Base-by-base conservation (phyloP, 53 echinoderm and acorn worm genomes). In the Echinometra lucunter region DNA sequence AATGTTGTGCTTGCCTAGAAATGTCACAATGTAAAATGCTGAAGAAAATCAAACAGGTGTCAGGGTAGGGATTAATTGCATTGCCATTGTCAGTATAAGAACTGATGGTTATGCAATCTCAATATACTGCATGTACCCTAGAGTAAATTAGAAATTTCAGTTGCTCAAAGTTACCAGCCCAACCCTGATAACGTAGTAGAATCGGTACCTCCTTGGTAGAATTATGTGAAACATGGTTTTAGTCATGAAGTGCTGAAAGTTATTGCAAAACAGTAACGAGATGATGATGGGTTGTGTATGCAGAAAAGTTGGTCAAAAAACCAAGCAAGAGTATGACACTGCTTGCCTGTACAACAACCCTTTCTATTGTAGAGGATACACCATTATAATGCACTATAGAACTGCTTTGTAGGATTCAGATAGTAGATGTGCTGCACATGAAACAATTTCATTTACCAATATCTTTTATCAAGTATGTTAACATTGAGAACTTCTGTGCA, bases 341-440 rank as follows among this genome's bases (percentile, higher is more conserved):
- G 55, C 88, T 55, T 53, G 55, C 88, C 55, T 88, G 56, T 49
- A 88, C 5, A 30, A 53, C n/a, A 30, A 45, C 16, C 30, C 27
- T 88, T 49, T 32, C 0, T 15, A 0, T 28, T 88, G 30, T 88
- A 53, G 17, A 47, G 19, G 55, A 88, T 44, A 47, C 30, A 28
- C 55, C 4, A 49, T 25, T 30, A 88, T 32, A 11, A 5, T 49
- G 88, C 49, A 88, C n/a, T 55, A 3, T 53, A 30, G 53, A 30
- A 88, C 45, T 53, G 88, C 88, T 88, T 47, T 6, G 30, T 49
- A 88, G 30, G 30, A 55, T 34, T 28, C 32, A 88, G 88, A 88
- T 49, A 12, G 53, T 88, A 88, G 88, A 88, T 88, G n/a, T 88
- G 53, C n/a, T 53, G 88, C 88, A 88, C 49, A 32, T 55, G 16